Evolutionary conservation across 2,113 vertebrate species (phyloP).

Genomic region (Coryphaenoides rupestris): DNA sequence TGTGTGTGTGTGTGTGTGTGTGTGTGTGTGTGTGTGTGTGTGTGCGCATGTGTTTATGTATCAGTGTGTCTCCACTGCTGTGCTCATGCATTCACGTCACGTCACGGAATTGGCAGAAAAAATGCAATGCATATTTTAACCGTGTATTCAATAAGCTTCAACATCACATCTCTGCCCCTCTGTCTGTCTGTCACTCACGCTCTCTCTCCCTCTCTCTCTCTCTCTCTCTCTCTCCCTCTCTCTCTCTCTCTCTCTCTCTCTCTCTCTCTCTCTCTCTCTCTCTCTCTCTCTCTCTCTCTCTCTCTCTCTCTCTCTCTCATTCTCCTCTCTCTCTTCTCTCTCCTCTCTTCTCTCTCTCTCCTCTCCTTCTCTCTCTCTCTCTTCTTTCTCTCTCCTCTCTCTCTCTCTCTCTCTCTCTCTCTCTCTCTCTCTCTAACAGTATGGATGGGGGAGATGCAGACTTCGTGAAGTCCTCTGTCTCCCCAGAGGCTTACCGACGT

Average conservation of each 20-base stretch:
- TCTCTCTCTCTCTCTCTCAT: not conserved
- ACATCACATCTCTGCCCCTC: conserved; percentile 23
- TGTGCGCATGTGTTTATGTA: conserved; percentile 14
- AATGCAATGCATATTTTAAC: conserved; percentile 58
- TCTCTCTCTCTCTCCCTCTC: conserved; percentile 25
- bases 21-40: conserved; percentile 15
- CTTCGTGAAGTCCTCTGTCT: conserved; percentile 84
- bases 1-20: not conserved
- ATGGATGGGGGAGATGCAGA: too few species aligned
- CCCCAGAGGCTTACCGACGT: conserved; percentile 86
- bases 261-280: conserved; percentile 3
- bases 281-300: conserved; percentile 3
- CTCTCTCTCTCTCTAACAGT: too few species aligned
- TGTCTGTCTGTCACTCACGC: conserved; percentile 2
- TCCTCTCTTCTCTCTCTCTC: not conserved
- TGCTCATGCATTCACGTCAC: conserved; percentile 30
- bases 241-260: not conserved
- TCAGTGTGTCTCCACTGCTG: not conserved
- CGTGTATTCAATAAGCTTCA: conserved; percentile 49
- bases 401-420: too few species aligned
- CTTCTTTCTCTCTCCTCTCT: not conserved
- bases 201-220: conserved; percentile 24
- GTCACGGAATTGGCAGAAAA: conserved; percentile 42
- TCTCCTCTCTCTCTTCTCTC: conserved; percentile 19
- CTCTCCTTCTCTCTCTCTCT: not conserved